Conservation (phyloP, 2,888 invertebrate species). For the Globia sparganii region DNA sequence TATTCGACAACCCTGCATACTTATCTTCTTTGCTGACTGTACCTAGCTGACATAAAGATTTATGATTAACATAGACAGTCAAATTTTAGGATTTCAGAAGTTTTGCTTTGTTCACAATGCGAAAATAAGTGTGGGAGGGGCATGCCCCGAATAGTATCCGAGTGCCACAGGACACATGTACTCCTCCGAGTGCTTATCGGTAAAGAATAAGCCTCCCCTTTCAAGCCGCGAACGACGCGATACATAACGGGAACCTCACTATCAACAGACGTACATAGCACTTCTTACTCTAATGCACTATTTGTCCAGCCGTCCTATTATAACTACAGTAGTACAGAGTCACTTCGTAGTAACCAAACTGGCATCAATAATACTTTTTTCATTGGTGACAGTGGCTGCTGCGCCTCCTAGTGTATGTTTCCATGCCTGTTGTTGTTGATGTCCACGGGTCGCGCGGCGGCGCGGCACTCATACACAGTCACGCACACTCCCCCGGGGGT, state of each 20-base stretch:
- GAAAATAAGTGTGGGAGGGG: background rate
- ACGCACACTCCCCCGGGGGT: too few species aligned
- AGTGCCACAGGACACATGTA: too few species aligned
- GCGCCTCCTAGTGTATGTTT: background rate
- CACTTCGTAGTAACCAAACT: slow-evolving; percentile 6
- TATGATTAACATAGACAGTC: background rate
- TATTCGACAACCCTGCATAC: too few species aligned
- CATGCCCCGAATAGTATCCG: background rate
- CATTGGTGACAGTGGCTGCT: slow-evolving; percentile 26
- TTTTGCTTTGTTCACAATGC: background rate
- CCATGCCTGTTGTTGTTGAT: background rate
- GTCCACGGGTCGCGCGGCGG: background rate
- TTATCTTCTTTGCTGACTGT: too few species aligned
- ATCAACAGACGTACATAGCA: too few species aligned
- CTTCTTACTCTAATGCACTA: background rate
- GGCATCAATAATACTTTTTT: slow-evolving; percentile 19
- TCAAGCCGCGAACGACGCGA: background rate
- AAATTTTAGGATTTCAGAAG: background rate
- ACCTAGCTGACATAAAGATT: background rate
- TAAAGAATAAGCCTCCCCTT: background rate
- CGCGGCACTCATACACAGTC: background rate
- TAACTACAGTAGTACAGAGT: background rate
- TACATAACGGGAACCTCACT: background rate
- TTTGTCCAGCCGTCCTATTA: background rate
- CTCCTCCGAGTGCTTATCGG: background rate